These are phyloP conservation scores for Trissoscelio sp. DNA, from an alignment of 2,888 invertebrate genomes.

Conservation along the genomic window DNA sequence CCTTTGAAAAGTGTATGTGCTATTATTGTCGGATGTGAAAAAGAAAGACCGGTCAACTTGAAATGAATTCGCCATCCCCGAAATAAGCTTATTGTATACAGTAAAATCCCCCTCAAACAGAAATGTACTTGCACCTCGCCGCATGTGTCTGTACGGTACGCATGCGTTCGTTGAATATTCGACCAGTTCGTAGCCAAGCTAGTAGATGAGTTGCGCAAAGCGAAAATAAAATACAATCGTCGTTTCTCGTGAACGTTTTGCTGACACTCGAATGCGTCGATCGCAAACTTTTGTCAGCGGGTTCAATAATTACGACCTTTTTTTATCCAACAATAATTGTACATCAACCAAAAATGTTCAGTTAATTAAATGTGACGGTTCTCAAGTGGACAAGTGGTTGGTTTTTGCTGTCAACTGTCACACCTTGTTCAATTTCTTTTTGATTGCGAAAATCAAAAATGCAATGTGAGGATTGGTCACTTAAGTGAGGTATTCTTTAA, in stretches of 20 bases:
- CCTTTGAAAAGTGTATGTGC: not conserved
- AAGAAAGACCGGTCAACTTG: not conserved
- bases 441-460: not conserved
- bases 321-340: not conserved
- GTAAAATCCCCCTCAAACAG: not conserved
- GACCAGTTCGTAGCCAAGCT: constrained; percentile 13
- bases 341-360: not conserved
- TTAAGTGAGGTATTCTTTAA: not conserved
- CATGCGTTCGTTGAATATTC: constrained; percentile 26
- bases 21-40: not conserved
- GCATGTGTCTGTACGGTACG: constrained; percentile 5
- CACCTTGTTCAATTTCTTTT: not conserved
- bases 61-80: not conserved
- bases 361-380: not conserved
- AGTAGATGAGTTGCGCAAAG: constrained; percentile 25
- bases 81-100: constrained; percentile 6
- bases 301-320: not conserved
- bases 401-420: not conserved
- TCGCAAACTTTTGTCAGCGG: not conserved
- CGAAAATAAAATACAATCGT: constrained; percentile 12
- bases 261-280: not conserved
- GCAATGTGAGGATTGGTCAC: not conserved
- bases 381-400: not conserved
- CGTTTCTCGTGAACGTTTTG: constrained; percentile 5
- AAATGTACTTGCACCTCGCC: not conserved